Percentiles rank a stretch among this genome's conserved stretches.
Conservation (phyloP, 2,888 invertebrate species). For the Ceraclea dissimilis region DNA sequence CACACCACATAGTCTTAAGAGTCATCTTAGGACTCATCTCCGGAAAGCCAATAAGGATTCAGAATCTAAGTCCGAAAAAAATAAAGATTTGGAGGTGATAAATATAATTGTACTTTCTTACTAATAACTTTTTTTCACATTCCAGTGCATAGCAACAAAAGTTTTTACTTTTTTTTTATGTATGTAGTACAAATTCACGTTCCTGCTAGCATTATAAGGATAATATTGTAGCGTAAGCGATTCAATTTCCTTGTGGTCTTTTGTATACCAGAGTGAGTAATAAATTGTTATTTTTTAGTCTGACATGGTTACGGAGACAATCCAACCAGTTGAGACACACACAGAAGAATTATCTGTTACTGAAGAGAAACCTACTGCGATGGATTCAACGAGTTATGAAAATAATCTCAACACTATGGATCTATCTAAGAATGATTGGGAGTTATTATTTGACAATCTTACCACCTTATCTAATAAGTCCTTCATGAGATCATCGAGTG, state of each 20-base stretch:
- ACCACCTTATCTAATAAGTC: slow-evolving; percentile 10
- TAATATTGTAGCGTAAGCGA: too few species aligned
- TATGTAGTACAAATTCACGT: too few species aligned
- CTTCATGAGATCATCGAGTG: background rate
- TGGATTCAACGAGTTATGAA: background rate
- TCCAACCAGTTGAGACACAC: background rate
- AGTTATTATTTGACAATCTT: slow-evolving; percentile 20
- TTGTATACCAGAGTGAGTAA: too few species aligned
- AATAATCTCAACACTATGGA: slow-evolving; percentile 15
- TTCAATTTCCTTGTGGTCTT: too few species aligned
- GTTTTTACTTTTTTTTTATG: too few species aligned
- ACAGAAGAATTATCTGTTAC: too few species aligned
- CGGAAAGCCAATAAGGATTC: background rate
- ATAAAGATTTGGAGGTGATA: too few species aligned
- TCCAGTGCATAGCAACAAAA: too few species aligned
- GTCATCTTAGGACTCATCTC: slow-evolving; percentile 71
- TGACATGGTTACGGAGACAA: background rate
- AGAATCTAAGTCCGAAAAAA: background rate
- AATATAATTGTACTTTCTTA: too few species aligned
- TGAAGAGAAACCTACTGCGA: too few species aligned
- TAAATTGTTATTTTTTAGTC: background rate
- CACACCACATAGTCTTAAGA: slow-evolving; percentile 75
- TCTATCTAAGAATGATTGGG: slow-evolving; percentile 25
- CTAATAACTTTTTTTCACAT: too few species aligned
- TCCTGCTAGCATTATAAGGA: too few species aligned